Base-by-base conservation (phyloP, 2,797 vertebrate genomes). In the Bovichtus variegatus region DNA sequence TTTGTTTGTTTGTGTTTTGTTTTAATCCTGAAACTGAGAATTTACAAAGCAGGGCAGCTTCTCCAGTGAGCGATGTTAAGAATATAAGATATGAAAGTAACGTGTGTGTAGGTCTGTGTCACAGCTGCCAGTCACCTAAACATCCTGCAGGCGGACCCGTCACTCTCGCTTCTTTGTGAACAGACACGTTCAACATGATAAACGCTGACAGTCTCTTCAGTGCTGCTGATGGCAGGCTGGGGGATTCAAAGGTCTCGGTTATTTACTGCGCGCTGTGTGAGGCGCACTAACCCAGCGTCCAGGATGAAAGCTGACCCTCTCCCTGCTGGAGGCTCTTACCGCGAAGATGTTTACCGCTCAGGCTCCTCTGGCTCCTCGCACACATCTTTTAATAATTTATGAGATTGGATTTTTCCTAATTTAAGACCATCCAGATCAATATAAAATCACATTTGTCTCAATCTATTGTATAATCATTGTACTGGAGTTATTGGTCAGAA, bases 171-270 rank as follows among this genome's bases (percentile, higher is more conserved):
- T 62, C 59, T 62, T 25, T 51, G 9, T 65, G 18, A 49, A n/a
- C 6, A 15, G 12, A 66, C 65, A 68, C 13, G 6, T 71, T 62
- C 67, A 44, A 59, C 61, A 6, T 62, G 57, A 82, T 76, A 67
- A 71, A 79, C 0, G 36, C 31, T 74, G 80, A 80, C 60, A 71
- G 64, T 77, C 63, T 74, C 53, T 70, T 62, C 29, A 21, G 60
- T 67, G 82, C 64, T 18, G 66, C 71, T 34, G 59, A 72, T 71
- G 61, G 27, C 25, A 43, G 46, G 58, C 71, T 66, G 0, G 9
- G 51, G 19, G 29, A 84, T 67, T 58, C 51, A 82, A 81, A 82
- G 76, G 78, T 84, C 68, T 58, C 31, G 4, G 40, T 62, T 80
- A 58, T 82, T 84, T 65, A 75, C 62, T 4, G 4, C 16, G 53